A percentile compares a stretch with the other conserved stretches of the same genome.
phyloP scores from a whole-genome alignment of 2,113 vertebrate species.

The Entomyzon cyanotis region DNA sequence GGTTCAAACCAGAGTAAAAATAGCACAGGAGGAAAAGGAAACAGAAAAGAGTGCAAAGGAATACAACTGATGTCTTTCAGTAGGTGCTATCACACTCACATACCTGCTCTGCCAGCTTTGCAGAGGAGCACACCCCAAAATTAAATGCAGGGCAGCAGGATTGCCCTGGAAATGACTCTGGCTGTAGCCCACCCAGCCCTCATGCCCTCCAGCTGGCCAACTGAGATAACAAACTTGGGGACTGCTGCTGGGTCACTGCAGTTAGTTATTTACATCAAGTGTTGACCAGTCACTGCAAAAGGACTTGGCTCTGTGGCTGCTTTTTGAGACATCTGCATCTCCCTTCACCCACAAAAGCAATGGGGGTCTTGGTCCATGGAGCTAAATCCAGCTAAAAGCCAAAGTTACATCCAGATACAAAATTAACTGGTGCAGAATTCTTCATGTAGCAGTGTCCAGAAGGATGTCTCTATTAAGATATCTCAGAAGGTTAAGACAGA shows the following conservation, averaged over 20 bases:
- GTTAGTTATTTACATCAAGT: neutral
- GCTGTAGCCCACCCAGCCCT: neutral
- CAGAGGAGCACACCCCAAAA: neutral
- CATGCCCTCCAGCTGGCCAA: neutral
- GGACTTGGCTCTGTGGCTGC: neutral
- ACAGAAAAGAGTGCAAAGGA: neutral
- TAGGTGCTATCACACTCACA: neutral
- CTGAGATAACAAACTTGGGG: neutral
- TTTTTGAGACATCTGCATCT: neutral
- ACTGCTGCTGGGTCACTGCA: neutral
- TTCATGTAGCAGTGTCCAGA: neutral
- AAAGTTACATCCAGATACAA: neutral
- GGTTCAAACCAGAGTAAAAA: constrained; percentile 44
- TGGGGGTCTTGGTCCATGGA: neutral
- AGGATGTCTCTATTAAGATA: neutral
- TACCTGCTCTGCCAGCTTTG: neutral
- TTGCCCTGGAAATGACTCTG: neutral
- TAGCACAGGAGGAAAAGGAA: neutral
- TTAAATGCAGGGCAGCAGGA: neutral
- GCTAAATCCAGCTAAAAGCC: neutral
- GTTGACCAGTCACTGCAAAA: neutral
- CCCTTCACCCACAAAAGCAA: neutral
- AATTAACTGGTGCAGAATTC: neutral
- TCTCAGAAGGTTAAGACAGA: neutral
- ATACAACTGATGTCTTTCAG: neutral